Evolutionary conservation across 2,888 invertebrate species (phyloP).

Genomic region (Phyllotreta cruciferae): DNA sequence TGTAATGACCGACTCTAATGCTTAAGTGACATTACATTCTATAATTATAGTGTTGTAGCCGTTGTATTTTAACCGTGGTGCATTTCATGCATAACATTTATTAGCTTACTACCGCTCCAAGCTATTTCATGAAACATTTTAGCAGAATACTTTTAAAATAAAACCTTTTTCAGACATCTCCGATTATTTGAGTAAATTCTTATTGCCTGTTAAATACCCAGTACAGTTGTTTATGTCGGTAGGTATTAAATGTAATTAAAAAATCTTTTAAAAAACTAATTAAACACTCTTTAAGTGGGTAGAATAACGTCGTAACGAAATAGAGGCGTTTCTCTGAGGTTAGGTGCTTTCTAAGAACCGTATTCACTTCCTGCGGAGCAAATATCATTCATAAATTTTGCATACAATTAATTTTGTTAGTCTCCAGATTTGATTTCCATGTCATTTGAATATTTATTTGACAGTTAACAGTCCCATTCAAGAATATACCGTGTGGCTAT

Average conservation of each 20-base stretch:
- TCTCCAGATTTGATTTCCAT: conserved; percentile 19
- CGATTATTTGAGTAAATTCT: too few relatives aligned
- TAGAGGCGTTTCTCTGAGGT: conserved; percentile 26
- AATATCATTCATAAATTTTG: conserved; percentile 22
- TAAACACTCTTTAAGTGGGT: conserved; percentile 2
- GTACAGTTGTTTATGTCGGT: neutral
- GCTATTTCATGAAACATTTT: neutral
- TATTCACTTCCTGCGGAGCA: conserved; percentile 18
- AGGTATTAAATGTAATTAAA: neutral
- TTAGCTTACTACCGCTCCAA: conserved; percentile 1
- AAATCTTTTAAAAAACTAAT: neutral
- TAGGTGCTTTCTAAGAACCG: conserved; percentile 16
- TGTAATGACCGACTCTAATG: conserved; percentile 13
- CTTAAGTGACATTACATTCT: conserved; percentile 18
- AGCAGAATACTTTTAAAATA: neutral
- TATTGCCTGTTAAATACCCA: too few relatives aligned
- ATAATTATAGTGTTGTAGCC: conserved; percentile 15
- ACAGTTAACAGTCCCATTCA: conserved; percentile 13
- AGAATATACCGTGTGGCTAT: conserved; percentile 14
- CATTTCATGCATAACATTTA: conserved; percentile 6
- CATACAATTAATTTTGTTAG: conserved; percentile 17
- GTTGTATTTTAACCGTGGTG: conserved; percentile 5
- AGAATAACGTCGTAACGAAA: neutral
- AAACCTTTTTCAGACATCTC: too few relatives aligned
- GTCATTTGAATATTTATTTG: conserved; percentile 24